Conservation (phyloP, 2,113 vertebrate species). For the Labeo rohita region DNA sequence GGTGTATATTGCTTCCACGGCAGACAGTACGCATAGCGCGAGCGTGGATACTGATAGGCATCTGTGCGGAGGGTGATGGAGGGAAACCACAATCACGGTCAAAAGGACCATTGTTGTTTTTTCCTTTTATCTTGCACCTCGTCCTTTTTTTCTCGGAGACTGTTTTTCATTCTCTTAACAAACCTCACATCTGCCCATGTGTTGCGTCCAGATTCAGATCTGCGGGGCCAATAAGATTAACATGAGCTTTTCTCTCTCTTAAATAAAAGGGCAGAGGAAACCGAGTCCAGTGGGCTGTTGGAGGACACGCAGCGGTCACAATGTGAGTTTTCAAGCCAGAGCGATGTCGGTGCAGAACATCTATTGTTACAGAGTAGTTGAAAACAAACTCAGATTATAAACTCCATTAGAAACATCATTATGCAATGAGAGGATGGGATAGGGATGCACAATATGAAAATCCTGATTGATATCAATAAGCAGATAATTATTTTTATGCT, state of each 20-base stretch:
- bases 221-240: conserved; percentile 48
- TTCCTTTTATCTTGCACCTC: conserved; percentile 29
- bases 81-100: conserved; percentile 63
- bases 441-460: background rate
- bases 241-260: conserved; percentile 8
- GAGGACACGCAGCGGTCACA: conserved; percentile 34
- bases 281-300: background rate
- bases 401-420: background rate
- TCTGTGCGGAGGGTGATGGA: conserved; percentile 65
- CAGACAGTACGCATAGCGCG: conserved; percentile 63
- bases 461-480: background rate
- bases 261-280: conserved; percentile 30
- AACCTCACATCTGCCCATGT: conserved; percentile 26
- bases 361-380: background rate
- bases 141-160: background rate
- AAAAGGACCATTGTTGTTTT: conserved; percentile 50
- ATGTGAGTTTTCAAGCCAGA: background rate
- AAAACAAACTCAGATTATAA: background rate
- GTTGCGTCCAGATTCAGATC: conserved; percentile 41
- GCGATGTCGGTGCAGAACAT: background rate
- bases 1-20: conserved; percentile 73
- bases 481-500: background rate
- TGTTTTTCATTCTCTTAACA: conserved; percentile 23
- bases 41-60: conserved; percentile 72
- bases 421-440: background rate